Percentiles rank a stretch among this genome's conserved stretches.
phyloP scores from a whole-genome alignment of 2,888 invertebrate genomes.

The Congeria kusceri region DNA sequence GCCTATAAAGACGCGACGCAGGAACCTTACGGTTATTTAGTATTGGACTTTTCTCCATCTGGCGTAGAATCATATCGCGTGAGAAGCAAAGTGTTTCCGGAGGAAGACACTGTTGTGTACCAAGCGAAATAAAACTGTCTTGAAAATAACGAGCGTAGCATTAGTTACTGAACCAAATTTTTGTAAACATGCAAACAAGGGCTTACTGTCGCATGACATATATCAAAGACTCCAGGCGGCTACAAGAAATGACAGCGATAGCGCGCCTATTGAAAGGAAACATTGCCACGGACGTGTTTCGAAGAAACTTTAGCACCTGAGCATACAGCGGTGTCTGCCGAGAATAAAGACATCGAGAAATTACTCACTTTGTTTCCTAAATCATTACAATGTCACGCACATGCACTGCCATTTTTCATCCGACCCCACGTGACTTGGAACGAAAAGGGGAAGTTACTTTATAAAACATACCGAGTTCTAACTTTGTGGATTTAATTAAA shows the following conservation, averaged over 20 bases:
- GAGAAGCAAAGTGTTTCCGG: no score
- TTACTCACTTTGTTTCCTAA: constrained; percentile 33
- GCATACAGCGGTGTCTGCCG: no score
- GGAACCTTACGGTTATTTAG: constrained; percentile 49
- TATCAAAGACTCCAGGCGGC: no score
- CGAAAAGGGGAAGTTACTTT: constrained; percentile 41
- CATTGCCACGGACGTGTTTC: no score
- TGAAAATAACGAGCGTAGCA: neutral
- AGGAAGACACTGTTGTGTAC: constrained; percentile 54
- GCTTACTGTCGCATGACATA: no score
- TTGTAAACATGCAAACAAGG: no score
- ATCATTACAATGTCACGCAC: constrained; percentile 14
- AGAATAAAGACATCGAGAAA: no score
- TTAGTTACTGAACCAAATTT: no score
- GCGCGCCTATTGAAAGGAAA: no score
- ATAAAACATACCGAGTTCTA: constrained; percentile 21
- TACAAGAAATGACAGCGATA: no score
- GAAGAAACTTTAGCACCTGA: no score
- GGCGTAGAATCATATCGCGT: constrained; percentile 33
- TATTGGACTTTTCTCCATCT: constrained; percentile 47
- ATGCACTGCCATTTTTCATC: constrained; percentile 23
- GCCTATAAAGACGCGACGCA: constrained; percentile 54
- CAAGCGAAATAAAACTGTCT: constrained; percentile 11
- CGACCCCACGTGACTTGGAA: constrained; percentile 33
- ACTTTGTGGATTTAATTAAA: constrained; percentile 45